phyloP scores from a whole-genome alignment of 2,113 vertebrate species.

The Genyomyrus donnyi region DNA sequence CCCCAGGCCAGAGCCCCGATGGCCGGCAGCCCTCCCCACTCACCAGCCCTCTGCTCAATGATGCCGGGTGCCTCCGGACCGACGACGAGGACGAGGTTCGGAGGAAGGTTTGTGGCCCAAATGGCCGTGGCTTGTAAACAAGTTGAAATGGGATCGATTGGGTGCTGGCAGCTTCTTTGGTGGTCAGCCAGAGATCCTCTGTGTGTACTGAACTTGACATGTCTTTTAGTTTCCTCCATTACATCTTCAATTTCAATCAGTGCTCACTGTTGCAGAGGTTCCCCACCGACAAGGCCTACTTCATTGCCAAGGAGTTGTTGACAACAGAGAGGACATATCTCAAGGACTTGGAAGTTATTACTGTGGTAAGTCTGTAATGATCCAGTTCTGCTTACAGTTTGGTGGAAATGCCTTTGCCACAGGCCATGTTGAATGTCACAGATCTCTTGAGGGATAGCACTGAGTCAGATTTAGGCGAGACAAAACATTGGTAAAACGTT shows the following conservation, averaged over 20 bases:
- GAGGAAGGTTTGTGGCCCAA: constrained; percentile 69
- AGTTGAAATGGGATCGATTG: background rate
- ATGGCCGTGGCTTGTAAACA: background rate
- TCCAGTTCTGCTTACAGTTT: background rate
- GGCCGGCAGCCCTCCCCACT: constrained; percentile 75
- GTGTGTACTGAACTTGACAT: background rate
- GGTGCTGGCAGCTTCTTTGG: background rate
- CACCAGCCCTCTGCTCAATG: constrained; percentile 79
- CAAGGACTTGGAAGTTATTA: constrained; percentile 90
- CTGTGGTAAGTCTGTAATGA: constrained; percentile 58
- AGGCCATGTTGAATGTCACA: background rate
- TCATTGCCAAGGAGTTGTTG: constrained; percentile 85
- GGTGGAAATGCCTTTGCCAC: background rate
- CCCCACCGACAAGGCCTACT: constrained; percentile 88
- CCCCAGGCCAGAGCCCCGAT: constrained; percentile 70
- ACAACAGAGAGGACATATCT: constrained; percentile 87
- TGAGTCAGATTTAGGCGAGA: background rate
- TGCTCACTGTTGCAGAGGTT: constrained; percentile 67
- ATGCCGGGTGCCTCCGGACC: constrained; percentile 69
- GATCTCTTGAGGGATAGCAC: background rate
- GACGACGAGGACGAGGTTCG: constrained; percentile 85
- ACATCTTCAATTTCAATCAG: background rate
- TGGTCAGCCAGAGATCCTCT: background rate
- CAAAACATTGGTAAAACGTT: background rate
- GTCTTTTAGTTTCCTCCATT: background rate